phyloP scores from a whole-genome alignment of 2,888 invertebrate genomes.

The Eudemis profundana region DNA sequence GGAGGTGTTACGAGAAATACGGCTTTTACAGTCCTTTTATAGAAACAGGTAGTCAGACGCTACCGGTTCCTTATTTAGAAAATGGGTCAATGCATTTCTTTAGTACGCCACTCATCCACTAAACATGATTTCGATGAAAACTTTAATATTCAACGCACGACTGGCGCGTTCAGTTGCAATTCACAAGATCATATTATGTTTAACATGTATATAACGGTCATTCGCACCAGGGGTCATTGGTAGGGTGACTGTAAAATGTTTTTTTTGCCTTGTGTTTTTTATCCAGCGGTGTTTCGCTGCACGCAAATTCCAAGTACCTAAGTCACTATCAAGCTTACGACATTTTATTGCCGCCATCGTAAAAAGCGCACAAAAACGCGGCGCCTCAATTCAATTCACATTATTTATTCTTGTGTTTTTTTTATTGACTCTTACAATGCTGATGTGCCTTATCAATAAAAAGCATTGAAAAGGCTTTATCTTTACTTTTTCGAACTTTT shows the following conservation, averaged over 20 bases:
- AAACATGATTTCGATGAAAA: background rate
- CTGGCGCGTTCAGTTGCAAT: no score
- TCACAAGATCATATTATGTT: background rate
- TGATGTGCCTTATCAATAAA: slow-evolving; percentile 7
- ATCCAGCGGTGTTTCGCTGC: background rate
- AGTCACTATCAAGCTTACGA: background rate
- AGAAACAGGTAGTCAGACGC: background rate
- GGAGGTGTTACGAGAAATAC: slow-evolving; percentile 4
- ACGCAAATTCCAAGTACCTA: background rate
- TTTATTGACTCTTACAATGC: slow-evolving; percentile 2
- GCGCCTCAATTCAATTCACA: background rate
- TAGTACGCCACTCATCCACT: background rate
- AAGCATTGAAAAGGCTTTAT: background rate
- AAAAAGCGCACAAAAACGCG: background rate
- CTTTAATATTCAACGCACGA: background rate
- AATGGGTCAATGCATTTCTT: slow-evolving; percentile 7
- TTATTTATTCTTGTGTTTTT: background rate
- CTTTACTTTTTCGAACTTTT: background rate
- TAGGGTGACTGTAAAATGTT: background rate
- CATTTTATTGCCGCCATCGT: background rate
- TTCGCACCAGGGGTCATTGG: background rate
- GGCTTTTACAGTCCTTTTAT: slow-evolving; percentile 18
- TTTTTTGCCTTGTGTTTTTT: background rate
- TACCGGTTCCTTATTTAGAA: slow-evolving; percentile 7
- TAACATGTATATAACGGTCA: background rate